Conservation (phyloP, 2,888 invertebrate species). For the Agrotis exclamationis region DNA sequence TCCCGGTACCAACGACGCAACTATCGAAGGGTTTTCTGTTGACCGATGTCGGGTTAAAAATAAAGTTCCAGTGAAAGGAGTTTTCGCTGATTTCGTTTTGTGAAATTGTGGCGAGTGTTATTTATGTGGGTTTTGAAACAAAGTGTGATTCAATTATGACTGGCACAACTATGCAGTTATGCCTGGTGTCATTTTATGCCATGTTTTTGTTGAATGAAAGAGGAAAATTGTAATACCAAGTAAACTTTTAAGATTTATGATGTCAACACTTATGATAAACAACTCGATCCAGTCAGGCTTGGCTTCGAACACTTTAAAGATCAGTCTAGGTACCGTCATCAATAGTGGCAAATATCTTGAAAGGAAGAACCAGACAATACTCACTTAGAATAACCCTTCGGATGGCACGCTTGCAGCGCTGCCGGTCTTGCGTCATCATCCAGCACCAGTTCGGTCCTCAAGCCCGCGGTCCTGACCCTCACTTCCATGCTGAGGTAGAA, state of each 20-base stretch:
- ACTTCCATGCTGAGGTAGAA: conserved; percentile 99
- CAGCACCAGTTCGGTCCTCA: conserved; percentile 95
- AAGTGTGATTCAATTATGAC: background rate
- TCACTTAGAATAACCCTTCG: conserved; percentile 97
- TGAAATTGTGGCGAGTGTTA: conserved; percentile 25
- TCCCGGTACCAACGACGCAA: conserved; percentile 61
- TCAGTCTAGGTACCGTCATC: background rate
- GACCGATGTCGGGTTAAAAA: conserved; percentile 65
- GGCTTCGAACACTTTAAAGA: background rate
- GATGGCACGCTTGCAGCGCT: conserved; percentile 98
- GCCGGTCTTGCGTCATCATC: conserved; percentile 98
- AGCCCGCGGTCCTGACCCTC: conserved; percentile 95
- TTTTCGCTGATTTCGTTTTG: conserved; percentile 56
- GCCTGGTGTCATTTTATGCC: background rate
- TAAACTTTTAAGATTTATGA: background rate
- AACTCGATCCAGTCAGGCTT: background rate
- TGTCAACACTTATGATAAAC: background rate
- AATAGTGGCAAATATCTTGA: too few species aligned
- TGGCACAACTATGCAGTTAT: background rate
- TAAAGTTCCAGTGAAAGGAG: conserved; percentile 41
- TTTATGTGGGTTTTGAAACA: background rate
- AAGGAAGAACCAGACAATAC: conserved; percentile 62
- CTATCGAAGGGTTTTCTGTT: conserved; percentile 64
- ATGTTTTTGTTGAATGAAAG: background rate
- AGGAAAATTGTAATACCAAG: background rate